phyloP scores from a whole-genome alignment of 2,888 invertebrate genomes.

The Hypercompe scribonia region DNA sequence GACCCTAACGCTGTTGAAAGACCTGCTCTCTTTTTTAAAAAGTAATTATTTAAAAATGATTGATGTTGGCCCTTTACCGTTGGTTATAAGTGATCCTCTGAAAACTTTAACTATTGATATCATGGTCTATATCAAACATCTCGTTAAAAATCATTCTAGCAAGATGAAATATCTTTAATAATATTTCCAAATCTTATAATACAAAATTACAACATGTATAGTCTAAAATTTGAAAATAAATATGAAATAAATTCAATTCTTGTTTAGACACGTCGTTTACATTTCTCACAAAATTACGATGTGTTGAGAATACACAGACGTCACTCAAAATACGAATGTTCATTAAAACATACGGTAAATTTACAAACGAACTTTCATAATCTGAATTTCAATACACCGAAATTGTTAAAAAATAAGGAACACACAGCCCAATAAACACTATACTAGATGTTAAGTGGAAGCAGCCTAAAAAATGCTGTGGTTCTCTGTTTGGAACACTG shows the following conservation, averaged over 20 bases:
- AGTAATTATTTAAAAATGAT: neutral
- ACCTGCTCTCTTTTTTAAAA: neutral
- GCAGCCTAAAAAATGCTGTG: neutral
- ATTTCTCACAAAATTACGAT: constrained; percentile 16
- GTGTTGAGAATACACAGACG: constrained; percentile 11
- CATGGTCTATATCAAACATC: neutral
- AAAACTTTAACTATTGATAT: neutral
- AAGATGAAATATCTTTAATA: neutral
- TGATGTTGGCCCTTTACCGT: neutral
- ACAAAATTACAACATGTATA: neutral
- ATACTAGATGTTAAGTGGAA: neutral
- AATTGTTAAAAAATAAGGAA: neutral
- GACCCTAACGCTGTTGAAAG: neutral
- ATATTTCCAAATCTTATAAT: neutral
- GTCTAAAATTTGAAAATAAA: neutral
- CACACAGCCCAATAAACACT: neutral
- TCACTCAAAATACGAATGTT: constrained; percentile 15
- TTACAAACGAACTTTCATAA: neutral
- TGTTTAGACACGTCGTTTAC: constrained; percentile 20
- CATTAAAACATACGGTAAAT: neutral
- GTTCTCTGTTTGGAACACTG: no score
- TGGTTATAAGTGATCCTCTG: neutral
- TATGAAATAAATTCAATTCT: constrained; percentile 15
- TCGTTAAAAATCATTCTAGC: neutral
- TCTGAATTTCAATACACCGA: neutral